Conservation (phyloP, 2,113 vertebrate genomes). For the Brienomyrus brachyistius region DNA sequence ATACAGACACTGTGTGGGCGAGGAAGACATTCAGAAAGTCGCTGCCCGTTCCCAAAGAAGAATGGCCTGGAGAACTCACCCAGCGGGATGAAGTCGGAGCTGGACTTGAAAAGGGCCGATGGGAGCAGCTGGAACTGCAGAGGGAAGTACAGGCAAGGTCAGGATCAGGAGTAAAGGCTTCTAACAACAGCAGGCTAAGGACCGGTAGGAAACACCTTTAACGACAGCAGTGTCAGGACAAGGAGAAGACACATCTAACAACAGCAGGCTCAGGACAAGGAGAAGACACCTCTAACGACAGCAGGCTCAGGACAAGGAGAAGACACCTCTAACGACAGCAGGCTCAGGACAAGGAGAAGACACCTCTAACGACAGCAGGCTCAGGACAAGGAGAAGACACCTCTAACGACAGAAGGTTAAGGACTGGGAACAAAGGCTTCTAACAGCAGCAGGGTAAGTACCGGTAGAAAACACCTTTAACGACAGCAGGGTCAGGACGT, state of each 20-base stretch:
- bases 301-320: too few relatives aligned
- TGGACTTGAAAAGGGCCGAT: conserved; percentile 91
- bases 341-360: too few relatives aligned
- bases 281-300: too few relatives aligned
- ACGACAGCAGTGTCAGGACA: not conserved
- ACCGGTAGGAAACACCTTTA: not conserved
- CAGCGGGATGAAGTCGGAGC: conserved; percentile 89
- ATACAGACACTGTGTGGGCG: not conserved
- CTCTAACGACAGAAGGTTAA: not conserved
- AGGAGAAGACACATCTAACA: not conserved
- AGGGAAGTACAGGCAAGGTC: conserved; percentile 18
- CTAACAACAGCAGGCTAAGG: not conserved
- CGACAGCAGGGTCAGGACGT: not conserved
- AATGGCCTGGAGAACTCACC: conserved; percentile 63
- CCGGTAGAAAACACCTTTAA: too few relatives aligned
- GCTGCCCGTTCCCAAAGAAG: not conserved
- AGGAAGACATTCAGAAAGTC: not conserved
- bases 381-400: too few relatives aligned
- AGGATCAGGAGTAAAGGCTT: not conserved
- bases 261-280: too few relatives aligned
- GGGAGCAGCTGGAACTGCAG: conserved; percentile 93
- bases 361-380: too few relatives aligned
- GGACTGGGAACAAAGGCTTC: not conserved
- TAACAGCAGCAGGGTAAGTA: not conserved
- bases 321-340: too few relatives aligned